Base-by-base conservation (phyloP, 2,797 vertebrate genomes). In the Crax fasciolata region DNA sequence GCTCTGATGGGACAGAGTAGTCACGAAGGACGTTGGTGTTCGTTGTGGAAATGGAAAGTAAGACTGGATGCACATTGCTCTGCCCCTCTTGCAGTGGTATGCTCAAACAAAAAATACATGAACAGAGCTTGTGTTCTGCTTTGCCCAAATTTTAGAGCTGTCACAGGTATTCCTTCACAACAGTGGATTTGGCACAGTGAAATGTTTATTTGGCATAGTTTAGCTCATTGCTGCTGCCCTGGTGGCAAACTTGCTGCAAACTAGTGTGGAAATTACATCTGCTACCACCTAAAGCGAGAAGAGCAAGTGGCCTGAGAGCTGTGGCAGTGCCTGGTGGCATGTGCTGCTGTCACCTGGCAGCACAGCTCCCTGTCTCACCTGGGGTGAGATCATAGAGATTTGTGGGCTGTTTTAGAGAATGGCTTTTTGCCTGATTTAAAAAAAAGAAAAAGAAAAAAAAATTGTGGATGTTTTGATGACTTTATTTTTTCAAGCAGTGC, bases 241-340 rank as follows among this genome's bases (percentile, higher is more conserved):
- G 52, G 27, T 73, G 68, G 32, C 68, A 76, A 14, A 8, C 55
- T 32, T 57, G n/a, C 35, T 80, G 65, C 25, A 77, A 8, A 57
- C 11, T 16, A 7, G 16, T 28, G n/a, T 25, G 75, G 72, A 35
- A 73, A 18, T 49, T 28, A 44, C 51, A 89, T 55, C 58, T 11
- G 2, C 43, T 52, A n/a, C 15, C 46, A 32, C 54, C 7, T 6
- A 54, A 74, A 74, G 11, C 14, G 27, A 92, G 44, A 11, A 61
- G n/a, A 46, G 30, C 20, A 18, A 51, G 30, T 32, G 46, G 27
- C 25, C 43, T 35, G 52, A 55, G 54, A 74, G 4, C n/a, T 44
- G 32, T 30, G 21, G 8, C 76, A 65, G 44, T 0, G 3, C 25
- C 38, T 0, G 0, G 23, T 48, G 75, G 21, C 62, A 28, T 0